Conservation (phyloP, 2,888 invertebrate genomes). For the Acrocyrtus sp. region DNA sequence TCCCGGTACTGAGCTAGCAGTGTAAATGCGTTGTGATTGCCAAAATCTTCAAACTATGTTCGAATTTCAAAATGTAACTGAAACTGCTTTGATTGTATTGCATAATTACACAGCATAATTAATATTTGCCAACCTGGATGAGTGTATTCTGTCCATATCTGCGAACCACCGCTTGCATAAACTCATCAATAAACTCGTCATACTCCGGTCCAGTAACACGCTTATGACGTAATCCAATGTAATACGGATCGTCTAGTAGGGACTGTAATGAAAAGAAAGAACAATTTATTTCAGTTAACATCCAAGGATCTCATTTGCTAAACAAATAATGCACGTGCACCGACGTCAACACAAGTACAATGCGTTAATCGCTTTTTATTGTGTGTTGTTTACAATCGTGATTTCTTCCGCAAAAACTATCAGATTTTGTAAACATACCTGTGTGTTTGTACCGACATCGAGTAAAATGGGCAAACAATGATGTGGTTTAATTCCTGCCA, state of each 20-base stretch:
- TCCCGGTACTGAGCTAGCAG: slow-evolving; percentile 90
- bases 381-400: too few species aligned
- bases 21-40: slow-evolving; percentile 95
- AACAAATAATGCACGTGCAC: too few species aligned
- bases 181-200: slow-evolving; percentile 95
- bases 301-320: too few species aligned
- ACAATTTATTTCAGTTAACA: too few species aligned
- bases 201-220: slow-evolving; percentile 86
- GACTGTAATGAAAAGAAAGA: slow-evolving; percentile 68
- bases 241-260: slow-evolving; percentile 91
- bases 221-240: slow-evolving; percentile 90
- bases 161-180: slow-evolving; percentile 90
- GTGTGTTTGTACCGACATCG: slow-evolving; percentile 93
- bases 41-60: slow-evolving; percentile 99
- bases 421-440: slow-evolving; percentile 70
- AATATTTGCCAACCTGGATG: slow-evolving; percentile 75
- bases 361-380: too few species aligned
- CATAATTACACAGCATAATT: too few species aligned
- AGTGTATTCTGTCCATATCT: slow-evolving; percentile 87
- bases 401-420: too few species aligned
- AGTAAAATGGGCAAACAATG: slow-evolving; percentile 94
- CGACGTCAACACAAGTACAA: too few species aligned
- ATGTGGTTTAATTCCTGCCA: slow-evolving; percentile 95
- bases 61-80: slow-evolving; percentile 65
- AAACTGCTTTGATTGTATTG: background rate